Percentiles rank a stretch among this genome's conserved stretches.
These are phyloP conservation scores for Corythornis vintsioides DNA, from an alignment of 2,113 vertebrate species.

Conservation along the genomic window DNA sequence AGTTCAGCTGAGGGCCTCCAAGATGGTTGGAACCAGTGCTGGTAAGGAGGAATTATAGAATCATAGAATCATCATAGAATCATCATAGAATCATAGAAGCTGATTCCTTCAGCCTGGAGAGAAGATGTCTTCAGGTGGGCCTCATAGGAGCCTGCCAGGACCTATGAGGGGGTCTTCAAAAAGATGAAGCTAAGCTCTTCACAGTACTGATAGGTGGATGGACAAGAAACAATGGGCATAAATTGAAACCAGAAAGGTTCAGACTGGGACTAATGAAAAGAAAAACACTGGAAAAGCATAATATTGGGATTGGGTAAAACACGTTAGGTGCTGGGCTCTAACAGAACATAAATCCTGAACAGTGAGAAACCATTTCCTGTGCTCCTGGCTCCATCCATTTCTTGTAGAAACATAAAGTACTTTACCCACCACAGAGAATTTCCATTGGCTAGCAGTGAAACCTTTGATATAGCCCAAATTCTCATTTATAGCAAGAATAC, in stretches of 20 bases:
- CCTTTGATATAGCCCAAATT: neutral
- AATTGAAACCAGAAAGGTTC: neutral
- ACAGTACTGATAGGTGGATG: neutral
- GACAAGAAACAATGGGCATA: neutral
- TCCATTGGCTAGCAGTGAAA: neutral
- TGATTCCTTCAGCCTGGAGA: neutral
- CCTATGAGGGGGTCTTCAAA: neutral
- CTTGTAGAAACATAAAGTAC: neutral
- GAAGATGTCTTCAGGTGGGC: neutral
- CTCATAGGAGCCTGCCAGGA: neutral
- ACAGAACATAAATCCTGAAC: neutral
- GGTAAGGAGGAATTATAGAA: neutral
- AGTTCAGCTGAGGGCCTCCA: neutral
- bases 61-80: too few species aligned
- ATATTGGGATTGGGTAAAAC: neutral
- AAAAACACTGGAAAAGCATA: neutral
- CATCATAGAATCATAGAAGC: neutral
- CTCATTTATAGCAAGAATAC: neutral
- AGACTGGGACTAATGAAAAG: neutral
- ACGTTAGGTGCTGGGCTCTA: neutral
- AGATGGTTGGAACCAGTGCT: neutral
- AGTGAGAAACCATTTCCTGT: neutral
- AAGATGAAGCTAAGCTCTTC: neutral
- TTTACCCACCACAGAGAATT: constrained; percentile 29
- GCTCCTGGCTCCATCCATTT: neutral